Percentiles rank a stretch among this genome's conserved stretches.
Conservation (phyloP, 2,797 vertebrate species). For the Babyrousa celebensis region DNA sequence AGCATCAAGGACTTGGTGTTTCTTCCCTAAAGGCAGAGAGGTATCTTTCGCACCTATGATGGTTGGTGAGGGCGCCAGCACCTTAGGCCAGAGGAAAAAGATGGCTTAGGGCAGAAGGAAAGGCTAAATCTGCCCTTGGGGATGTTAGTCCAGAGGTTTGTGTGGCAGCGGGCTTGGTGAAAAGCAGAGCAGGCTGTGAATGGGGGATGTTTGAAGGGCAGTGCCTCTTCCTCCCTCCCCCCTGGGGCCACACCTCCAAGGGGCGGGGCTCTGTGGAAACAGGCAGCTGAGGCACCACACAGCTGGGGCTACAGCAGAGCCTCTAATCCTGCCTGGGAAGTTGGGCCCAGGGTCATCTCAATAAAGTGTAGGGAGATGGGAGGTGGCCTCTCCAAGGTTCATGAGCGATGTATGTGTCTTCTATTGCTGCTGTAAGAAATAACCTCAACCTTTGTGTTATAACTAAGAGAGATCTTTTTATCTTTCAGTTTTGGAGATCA, state of each 20-base stretch:
- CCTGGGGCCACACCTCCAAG: neutral
- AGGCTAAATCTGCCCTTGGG: neutral
- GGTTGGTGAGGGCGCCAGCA: neutral
- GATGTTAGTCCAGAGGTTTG: neutral
- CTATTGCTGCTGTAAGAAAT: constrained; percentile 44
- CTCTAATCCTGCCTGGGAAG: neutral
- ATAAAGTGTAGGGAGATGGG: neutral
- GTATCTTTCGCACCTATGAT: neutral
- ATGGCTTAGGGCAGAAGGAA: neutral
- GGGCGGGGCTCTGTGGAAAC: neutral
- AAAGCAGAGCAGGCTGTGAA: neutral
- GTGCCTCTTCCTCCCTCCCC: neutral
- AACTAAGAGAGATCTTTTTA: constrained; percentile 56
- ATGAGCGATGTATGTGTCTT: constrained; percentile 44
- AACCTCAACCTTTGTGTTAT: neutral
- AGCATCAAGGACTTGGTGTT: neutral
- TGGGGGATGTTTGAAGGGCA: neutral
- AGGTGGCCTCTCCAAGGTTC: neutral
- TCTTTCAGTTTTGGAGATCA: neutral
- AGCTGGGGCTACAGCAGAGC: neutral
- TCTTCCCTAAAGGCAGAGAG: constrained; percentile 43
- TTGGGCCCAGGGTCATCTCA: neutral
- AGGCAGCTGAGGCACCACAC: neutral
- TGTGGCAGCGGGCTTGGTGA: neutral
- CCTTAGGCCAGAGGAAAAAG: neutral